Evolutionary conservation across 2,113 vertebrate genomes (phyloP).

Genomic region (Cephalopterus ornatus): DNA sequence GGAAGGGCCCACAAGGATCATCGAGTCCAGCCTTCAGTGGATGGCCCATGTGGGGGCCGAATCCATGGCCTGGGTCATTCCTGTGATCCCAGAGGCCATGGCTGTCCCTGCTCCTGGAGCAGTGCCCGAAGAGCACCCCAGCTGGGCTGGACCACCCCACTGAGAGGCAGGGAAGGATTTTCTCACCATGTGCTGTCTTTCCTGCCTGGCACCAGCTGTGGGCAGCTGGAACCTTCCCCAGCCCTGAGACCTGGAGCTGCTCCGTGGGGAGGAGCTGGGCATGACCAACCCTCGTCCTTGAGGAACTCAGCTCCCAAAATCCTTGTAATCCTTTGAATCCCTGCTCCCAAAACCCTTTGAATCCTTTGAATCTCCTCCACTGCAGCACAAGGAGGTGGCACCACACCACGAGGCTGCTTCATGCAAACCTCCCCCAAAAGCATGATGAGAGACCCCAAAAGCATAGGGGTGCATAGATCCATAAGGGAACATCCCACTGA

Average conservation of each 20-base stretch:
- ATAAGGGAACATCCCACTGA: not conserved
- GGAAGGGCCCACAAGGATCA: not conserved
- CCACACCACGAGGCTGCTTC: not conserved
- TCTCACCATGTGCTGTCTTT: not conserved
- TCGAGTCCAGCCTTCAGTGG: not conserved
- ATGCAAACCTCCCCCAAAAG: not conserved
- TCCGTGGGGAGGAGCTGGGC: not conserved
- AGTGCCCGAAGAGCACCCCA: not conserved
- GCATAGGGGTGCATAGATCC: too few relatives aligned
- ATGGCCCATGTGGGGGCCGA: not conserved
- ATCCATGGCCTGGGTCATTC: not conserved
- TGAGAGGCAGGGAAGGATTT: not conserved
- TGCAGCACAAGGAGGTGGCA: not conserved
- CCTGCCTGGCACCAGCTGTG: not conserved
- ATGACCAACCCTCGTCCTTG: not conserved
- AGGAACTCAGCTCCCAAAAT: not conserved
- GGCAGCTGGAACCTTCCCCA: not conserved
- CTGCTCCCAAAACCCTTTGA: not conserved
- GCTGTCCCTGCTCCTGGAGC: not conserved
- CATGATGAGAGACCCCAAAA: not conserved
- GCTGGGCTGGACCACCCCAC: not conserved
- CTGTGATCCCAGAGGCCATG: not conserved
- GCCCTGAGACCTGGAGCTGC: not conserved
- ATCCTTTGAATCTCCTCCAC: not conserved
- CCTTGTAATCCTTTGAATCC: not conserved